Evolutionary conservation across 2,888 invertebrate genomes (phyloP).

Genomic region (Xestia sexstrigata): DNA sequence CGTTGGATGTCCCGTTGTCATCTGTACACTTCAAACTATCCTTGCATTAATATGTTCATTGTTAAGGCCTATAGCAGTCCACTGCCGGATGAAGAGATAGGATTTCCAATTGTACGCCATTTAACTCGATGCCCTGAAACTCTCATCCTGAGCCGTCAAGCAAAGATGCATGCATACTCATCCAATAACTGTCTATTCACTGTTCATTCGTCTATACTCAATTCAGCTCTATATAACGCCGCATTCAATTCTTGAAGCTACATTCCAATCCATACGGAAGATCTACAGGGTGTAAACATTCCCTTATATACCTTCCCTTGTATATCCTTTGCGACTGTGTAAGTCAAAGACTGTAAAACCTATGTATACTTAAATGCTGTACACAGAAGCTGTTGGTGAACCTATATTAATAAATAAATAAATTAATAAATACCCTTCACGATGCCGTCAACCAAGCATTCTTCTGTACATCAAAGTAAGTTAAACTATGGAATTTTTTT

Average conservation of each 20-base stretch:
- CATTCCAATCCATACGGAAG: neutral
- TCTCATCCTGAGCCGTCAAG: neutral
- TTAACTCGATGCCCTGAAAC: neutral
- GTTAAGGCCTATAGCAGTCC: neutral
- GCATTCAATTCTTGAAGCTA: neutral
- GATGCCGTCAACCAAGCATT: too few relatives aligned
- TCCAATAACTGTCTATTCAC: neutral
- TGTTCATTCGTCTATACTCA: too few relatives aligned
- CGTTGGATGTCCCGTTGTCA: slow-evolving; percentile 2
- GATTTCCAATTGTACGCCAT: neutral
- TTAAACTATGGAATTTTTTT: too few relatives aligned
- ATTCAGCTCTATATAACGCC: neutral
- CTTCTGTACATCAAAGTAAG: too few relatives aligned
- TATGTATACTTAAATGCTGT: too few relatives aligned
- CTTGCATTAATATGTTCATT: neutral
- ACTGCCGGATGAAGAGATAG: neutral
- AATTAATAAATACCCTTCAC: too few relatives aligned
- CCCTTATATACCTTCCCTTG: too few relatives aligned
- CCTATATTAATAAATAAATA: too few relatives aligned
- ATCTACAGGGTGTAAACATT: neutral
- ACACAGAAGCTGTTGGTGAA: too few relatives aligned
- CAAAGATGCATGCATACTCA: neutral
- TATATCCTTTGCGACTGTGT: too few relatives aligned
- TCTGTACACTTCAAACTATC: neutral
- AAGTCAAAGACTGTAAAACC: too few relatives aligned